Evolutionary conservation across 2,113 vertebrate species (phyloP).

Genomic region (Rhinolophus sinicus): DNA sequence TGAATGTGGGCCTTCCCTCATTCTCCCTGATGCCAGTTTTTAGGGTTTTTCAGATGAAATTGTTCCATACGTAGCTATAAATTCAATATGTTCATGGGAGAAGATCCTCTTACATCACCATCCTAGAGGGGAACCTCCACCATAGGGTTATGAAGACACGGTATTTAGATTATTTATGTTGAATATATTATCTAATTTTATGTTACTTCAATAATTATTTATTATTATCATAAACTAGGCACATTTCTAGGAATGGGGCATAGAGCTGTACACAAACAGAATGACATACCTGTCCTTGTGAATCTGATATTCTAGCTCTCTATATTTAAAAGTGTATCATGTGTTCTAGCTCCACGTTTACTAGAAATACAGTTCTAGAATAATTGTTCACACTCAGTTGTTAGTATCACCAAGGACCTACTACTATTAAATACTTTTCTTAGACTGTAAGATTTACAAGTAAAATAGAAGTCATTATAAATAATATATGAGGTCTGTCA

Average conservation of each 20-base stretch:
- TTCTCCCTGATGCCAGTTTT: background rate
- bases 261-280: background rate
- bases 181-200: slow-evolving; percentile 53
- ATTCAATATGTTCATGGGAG: background rate
- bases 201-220: slow-evolving; percentile 35
- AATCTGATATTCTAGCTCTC: background rate
- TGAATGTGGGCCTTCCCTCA: background rate
- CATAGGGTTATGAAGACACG: background rate
- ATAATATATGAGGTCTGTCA: no score
- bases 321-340: background rate
- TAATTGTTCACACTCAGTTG: slow-evolving; percentile 55
- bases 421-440: slow-evolving; percentile 67
- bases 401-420: slow-evolving; percentile 57
- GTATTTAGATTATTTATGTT: slow-evolving; percentile 36
- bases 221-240: slow-evolving; percentile 33
- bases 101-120: background rate
- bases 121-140: background rate
- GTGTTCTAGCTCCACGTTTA: slow-evolving; percentile 30
- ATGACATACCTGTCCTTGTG: background rate
- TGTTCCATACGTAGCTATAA: background rate
- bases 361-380: slow-evolving; percentile 48
- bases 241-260: background rate
- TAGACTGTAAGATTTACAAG: slow-evolving; percentile 64
- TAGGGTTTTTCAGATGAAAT: background rate
- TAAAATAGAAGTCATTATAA: slow-evolving; percentile 54